Evolutionary conservation across 2,888 invertebrate species (phyloP).

Genomic region (Drosophila emarginata): DNA sequence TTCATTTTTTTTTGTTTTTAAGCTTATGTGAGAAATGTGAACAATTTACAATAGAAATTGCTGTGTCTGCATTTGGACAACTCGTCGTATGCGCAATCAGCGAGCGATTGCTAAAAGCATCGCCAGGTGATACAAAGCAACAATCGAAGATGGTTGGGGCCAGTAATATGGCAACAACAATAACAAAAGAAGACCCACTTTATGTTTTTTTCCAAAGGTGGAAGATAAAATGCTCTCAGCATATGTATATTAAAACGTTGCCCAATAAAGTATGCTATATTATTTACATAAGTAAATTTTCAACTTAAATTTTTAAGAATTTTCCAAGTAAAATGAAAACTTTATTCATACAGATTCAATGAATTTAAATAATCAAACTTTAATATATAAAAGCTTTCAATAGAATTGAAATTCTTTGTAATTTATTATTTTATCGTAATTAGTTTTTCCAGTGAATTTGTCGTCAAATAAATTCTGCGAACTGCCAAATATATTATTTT

Average conservation of each 20-base stretch:
- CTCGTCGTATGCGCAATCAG: conserved; percentile 72
- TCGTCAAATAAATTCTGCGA: too few relatives aligned
- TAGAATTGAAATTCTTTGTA: too few relatives aligned
- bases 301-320: neutral
- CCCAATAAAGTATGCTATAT: neutral
- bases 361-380: too few relatives aligned
- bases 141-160: conserved; percentile 43
- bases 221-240: neutral
- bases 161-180: conserved; percentile 29
- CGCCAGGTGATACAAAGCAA: conserved; percentile 32
- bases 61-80: conserved; percentile 72
- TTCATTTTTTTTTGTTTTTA: conserved; percentile 31
- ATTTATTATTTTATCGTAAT: too few relatives aligned
- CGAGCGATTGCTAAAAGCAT: conserved; percentile 70
- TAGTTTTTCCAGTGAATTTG: too few relatives aligned
- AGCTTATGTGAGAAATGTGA: conserved; percentile 62
- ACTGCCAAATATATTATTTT: too few relatives aligned
- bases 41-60: conserved; percentile 73
- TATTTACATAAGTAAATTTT: neutral
- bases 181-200: conserved; percentile 21
- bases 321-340: too few relatives aligned
- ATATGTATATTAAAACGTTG: neutral
- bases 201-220: neutral
- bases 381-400: too few relatives aligned
- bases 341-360: too few relatives aligned